Conservation (phyloP, 2,113 vertebrate genomes). For the Heterochromis multidens region DNA sequence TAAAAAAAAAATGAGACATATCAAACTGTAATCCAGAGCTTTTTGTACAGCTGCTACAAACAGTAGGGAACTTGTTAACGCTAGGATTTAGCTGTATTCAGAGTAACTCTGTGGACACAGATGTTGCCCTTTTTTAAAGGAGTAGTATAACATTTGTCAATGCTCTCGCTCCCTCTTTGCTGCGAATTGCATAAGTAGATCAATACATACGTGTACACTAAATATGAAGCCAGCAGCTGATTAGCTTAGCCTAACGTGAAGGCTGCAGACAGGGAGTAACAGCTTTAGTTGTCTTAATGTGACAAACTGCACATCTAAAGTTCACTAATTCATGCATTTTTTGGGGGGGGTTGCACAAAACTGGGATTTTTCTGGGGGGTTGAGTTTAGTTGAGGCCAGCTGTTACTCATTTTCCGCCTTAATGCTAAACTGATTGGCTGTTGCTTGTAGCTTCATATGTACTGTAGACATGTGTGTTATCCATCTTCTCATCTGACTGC, state of each 20-base stretch:
- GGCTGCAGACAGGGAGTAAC: not conserved
- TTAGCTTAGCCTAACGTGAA: not conserved
- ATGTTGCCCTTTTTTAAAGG: not conserved
- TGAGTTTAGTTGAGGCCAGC: too few relatives aligned
- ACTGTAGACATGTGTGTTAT: not conserved
- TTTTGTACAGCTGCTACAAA: conserved; percentile 49
- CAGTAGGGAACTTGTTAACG: conserved; percentile 6
- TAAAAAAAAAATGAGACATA: conserved; percentile 29
- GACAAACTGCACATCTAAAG: not conserved
- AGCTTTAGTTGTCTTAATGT: not conserved
- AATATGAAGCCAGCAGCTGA: not conserved
- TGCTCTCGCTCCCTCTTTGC: not conserved
- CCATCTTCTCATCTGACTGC: not conserved
- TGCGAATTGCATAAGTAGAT: not conserved
- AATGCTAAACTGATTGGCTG: not conserved
- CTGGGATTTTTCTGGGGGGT: not conserved
- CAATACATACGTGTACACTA: not conserved
- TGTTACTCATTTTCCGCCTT: not conserved
- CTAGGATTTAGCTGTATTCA: not conserved
- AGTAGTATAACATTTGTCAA: conserved; percentile 6
- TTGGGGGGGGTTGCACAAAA: not conserved
- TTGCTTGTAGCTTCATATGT: not conserved
- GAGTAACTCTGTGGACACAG: not conserved
- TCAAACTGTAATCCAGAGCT: conserved; percentile 54
- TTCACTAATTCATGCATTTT: not conserved